Conservation (phyloP, 23 tunicate species). For the Phallusia fumigata region DNA sequence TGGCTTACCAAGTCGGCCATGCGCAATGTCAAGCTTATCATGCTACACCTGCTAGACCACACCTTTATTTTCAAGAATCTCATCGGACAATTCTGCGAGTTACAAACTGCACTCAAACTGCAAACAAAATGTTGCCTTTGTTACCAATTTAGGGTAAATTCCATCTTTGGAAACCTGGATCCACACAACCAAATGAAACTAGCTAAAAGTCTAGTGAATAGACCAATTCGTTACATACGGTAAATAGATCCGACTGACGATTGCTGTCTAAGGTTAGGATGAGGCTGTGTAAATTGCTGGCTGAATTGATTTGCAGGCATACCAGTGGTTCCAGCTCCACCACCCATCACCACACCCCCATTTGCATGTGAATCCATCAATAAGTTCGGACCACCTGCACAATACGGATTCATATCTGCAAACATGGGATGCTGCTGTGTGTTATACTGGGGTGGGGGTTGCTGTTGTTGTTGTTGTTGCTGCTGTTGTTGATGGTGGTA, state of each 20-base stretch:
- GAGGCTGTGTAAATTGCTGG: background rate
- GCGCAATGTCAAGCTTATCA: background rate
- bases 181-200: too few relatives aligned
- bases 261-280: conserved; percentile 7
- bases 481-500: conserved; percentile 11
- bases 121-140: too few relatives aligned
- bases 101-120: background rate
- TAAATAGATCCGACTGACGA: background rate
- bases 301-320: background rate
- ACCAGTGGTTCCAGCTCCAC: background rate
- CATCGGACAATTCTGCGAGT: background rate
- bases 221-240: background rate
- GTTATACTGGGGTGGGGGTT: conserved; percentile 10
- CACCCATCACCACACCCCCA: background rate
- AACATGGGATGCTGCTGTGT: conserved; percentile 6
- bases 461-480: conserved; percentile 1
- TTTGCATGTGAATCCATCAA: background rate
- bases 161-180: too few relatives aligned
- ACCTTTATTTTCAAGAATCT: background rate
- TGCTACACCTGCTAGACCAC: background rate
- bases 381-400: background rate
- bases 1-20: too few relatives aligned
- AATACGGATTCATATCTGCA: background rate
- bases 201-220: background rate
- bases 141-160: too few relatives aligned